These are phyloP conservation scores for Octonoba sinensis DNA, from an alignment of 2,888 invertebrate species.

Conservation along the genomic window DNA sequence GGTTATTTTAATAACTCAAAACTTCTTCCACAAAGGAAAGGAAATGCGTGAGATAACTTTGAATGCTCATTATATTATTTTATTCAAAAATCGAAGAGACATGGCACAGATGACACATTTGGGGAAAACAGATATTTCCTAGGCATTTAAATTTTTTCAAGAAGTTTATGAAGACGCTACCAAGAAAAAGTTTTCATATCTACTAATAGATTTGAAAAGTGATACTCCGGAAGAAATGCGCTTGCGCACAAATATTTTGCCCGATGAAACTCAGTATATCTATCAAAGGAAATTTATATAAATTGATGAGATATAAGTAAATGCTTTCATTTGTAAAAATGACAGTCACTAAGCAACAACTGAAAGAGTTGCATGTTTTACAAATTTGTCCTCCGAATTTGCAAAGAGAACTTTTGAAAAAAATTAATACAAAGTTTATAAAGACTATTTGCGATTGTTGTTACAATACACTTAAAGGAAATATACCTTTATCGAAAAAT, in stretches of 20 bases:
- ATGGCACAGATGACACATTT: slow-evolving; percentile 9
- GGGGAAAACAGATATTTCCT: slow-evolving; percentile 23
- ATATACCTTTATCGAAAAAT: background rate
- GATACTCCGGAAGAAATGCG: slow-evolving; percentile 16
- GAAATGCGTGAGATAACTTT: too few relatives aligned
- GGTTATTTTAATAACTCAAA: too few relatives aligned
- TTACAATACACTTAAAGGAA: slow-evolving; percentile 1
- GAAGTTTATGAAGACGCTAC: slow-evolving; percentile 21
- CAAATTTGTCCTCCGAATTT: background rate
- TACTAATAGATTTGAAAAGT: background rate
- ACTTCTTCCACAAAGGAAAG: too few relatives aligned
- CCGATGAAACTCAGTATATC: slow-evolving; percentile 5
- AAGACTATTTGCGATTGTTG: background rate
- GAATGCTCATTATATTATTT: slow-evolving; percentile 29
- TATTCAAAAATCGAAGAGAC: slow-evolving; percentile 20
- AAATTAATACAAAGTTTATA: background rate
- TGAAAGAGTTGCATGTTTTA: background rate
- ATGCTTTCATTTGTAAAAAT: background rate
- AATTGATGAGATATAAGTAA: background rate
- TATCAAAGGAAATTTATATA: slow-evolving; percentile 5
- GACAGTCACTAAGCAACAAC: slow-evolving; percentile 5
- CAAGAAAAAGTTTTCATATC: slow-evolving; percentile 7
- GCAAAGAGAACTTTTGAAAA: background rate
- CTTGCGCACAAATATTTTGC: slow-evolving; percentile 13
- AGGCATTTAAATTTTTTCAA: slow-evolving; percentile 10